These are phyloP conservation scores for Amia ocellicauda DNA, from an alignment of 2,113 vertebrate species.

Conservation along the genomic window DNA sequence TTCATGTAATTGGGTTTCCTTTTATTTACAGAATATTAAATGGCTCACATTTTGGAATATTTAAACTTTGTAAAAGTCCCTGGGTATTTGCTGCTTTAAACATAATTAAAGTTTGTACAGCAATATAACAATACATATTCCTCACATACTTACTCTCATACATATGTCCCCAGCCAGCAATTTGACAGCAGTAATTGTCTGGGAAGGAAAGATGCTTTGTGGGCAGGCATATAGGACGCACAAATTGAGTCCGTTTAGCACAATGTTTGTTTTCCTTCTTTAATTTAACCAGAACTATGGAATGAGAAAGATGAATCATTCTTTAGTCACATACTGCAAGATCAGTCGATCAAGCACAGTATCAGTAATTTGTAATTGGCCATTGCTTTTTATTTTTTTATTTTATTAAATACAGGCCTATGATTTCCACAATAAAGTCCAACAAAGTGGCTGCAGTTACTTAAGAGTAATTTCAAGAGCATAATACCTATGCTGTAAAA, in stretches of 20 bases:
- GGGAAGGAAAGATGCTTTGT: constrained; percentile 64
- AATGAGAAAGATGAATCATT: constrained; percentile 3
- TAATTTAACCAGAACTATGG: constrained; percentile 81
- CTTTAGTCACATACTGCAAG: background rate
- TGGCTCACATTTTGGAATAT: no score
- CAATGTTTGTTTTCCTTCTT: constrained; percentile 79
- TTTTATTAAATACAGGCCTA: no score
- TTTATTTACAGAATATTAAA: no score
- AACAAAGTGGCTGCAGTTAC: background rate
- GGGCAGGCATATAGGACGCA: constrained; percentile 86
- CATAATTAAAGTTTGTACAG: background rate
- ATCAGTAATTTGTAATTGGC: no score
- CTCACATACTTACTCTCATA: constrained; percentile 72
- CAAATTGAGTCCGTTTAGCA: constrained; percentile 74
- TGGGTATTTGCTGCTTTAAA: no score
- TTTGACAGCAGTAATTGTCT: constrained; percentile 70
- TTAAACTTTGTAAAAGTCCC: no score
- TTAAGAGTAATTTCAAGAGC: no score
- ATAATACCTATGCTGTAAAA: no score
- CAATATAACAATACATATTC: background rate
- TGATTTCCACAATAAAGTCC: no score
- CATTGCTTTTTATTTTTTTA: no score
- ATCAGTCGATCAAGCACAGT: no score
- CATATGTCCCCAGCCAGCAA: constrained; percentile 87
- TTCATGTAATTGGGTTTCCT: no score